Evolutionary conservation across 2,113 vertebrate species (phyloP).

Genomic region (Sus scrofa): DNA sequence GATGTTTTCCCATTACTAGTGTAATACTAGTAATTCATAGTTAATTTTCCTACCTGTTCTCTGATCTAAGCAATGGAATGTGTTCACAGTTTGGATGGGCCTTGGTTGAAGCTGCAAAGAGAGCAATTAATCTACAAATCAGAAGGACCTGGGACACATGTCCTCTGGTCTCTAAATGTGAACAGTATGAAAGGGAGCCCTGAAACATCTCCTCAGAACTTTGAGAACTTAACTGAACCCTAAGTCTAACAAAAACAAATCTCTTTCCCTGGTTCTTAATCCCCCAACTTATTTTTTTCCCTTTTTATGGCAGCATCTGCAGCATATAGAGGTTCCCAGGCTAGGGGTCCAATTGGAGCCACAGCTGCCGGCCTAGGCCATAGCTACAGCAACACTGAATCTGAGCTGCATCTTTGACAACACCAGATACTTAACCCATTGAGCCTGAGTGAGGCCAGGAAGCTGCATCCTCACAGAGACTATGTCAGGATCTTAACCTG

Average conservation of each 20-base stretch:
- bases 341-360: too few relatives aligned
- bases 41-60: neutral
- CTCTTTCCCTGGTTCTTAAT: neutral
- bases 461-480: too few relatives aligned
- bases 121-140: neutral
- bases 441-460: too few relatives aligned
- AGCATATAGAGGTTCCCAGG: too few relatives aligned
- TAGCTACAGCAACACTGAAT: too few relatives aligned
- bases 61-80: neutral
- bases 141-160: neutral
- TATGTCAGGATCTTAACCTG: too few relatives aligned
- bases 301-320: too few relatives aligned
- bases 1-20: neutral
- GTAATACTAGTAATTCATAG: neutral
- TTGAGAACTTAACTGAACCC: neutral
- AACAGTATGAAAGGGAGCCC: neutral
- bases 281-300: neutral
- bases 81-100: neutral
- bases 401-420: too few relatives aligned
- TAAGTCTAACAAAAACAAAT: constrained; percentile 12
- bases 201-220: neutral
- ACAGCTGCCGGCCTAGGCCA: too few relatives aligned
- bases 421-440: too few relatives aligned
- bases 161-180: neutral
- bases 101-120: neutral